Evolutionary conservation across 2,888 invertebrate species (phyloP), one percentile per base, ranked within the genome.

Genomic region (Dysmachus trigonus): DNA sequence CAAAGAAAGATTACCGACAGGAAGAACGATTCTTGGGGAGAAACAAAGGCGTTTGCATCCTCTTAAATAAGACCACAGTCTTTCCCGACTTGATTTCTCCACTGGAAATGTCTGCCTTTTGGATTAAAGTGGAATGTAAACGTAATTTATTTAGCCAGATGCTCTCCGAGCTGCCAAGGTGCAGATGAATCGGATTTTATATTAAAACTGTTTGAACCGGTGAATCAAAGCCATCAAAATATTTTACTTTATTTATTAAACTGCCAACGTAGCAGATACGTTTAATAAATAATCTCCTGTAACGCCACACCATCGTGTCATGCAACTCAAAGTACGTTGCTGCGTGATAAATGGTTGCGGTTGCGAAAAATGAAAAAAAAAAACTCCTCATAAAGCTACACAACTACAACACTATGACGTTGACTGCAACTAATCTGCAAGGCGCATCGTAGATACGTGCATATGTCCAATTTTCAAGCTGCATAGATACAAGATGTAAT

Each of bases 201-300:
- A 77, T 47, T 77, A 77, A 77, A 77, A 77, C 15, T 77, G 10
- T 30, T 15, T 41, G 13, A 27, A 15, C 47, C 10, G 22, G 77
- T 77, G 38, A 77, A 77, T 77, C 77, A 77, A 77, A 41, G 77
- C 30, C 15, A 30, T 51, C 77, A 77, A 77, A 62, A n/a, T 41
- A 77, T 77, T 77, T 47, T 13, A 35, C 35, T 74, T 74, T 74
- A 35, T 74, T 74, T 74, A 74, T 74, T 35, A 74, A 74, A 27
- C 77, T 77, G 77, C 41, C 77, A 47, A 30, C 1, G 22, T 30
- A 27, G 27, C 13, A 77, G 77, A 15, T 27, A 31, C 1, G 31
- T 77, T 47, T 77, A 77, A 77, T 77, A 77, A 77, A 77, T 47
- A 77, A 77, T 77, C 47, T 15, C 27, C 62, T 47, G 35, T 15